phyloP scores from a whole-genome alignment of 2,888 invertebrate species.

The Hyppa rectilinea region DNA sequence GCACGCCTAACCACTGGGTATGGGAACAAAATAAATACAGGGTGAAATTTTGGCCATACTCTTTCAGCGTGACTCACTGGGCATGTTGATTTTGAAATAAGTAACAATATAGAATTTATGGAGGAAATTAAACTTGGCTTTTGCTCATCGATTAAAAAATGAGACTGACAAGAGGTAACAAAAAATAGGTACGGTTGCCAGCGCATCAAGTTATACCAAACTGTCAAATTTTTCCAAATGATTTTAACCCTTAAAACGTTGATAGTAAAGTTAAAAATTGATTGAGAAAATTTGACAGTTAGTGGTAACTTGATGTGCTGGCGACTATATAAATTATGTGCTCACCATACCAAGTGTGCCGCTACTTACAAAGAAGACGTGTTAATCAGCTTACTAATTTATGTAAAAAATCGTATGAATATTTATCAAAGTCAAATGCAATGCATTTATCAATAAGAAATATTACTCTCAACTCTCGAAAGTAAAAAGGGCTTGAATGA shows the following conservation, averaged over 20 bases:
- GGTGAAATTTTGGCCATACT: conserved; percentile 47
- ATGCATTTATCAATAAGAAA: conserved; percentile 52
- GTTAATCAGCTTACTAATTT: conserved; percentile 47
- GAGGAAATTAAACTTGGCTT: neutral
- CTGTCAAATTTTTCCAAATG: too few species aligned
- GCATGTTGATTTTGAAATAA: conserved; percentile 10
- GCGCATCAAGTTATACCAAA: too few species aligned
- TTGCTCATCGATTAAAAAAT: neutral
- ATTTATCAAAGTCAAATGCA: conserved; percentile 39
- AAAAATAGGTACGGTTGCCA: neutral
- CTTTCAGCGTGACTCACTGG: conserved; percentile 46
- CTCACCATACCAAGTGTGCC: neutral
- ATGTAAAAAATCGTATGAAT: conserved; percentile 46
- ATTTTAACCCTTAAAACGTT: too few species aligned
- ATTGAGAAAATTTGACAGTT: too few species aligned
- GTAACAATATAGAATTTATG: neutral
- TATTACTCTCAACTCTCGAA: conserved; percentile 29
- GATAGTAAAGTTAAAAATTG: too few species aligned
- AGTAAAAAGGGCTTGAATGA: conserved; percentile 43
- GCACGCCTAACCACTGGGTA: conserved; percentile 66
- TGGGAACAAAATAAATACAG: conserved; percentile 58
- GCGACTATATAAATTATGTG: conserved; percentile 29
- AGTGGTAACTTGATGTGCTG: too few species aligned
- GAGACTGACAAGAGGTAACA: neutral
- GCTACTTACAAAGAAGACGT: conserved; percentile 21